These are phyloP conservation scores for Brachionus angularis DNA, from an alignment of 1,140 invertebrate species.

Conservation along the genomic window DNA sequence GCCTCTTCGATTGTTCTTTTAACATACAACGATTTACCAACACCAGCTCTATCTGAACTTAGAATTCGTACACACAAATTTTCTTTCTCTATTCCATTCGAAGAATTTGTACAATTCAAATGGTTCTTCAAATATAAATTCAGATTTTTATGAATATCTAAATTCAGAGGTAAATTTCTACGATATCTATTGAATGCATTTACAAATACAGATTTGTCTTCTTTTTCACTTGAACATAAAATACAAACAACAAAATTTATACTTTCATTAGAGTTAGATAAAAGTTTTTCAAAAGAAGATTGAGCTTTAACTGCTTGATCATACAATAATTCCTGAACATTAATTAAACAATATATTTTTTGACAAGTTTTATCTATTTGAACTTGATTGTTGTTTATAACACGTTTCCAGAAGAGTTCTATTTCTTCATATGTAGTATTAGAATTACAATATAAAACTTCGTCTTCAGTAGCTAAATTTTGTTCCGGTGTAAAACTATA, in stretches of 20 bases:
- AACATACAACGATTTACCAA: slow-evolving; percentile 46
- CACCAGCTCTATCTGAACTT: slow-evolving; percentile 10
- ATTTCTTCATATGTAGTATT: slow-evolving; percentile 52
- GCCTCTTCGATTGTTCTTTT: slow-evolving; percentile 46
- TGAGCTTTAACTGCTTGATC: slow-evolving; percentile 22
- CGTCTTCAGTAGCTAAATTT: slow-evolving; percentile 50
- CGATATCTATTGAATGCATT: slow-evolving; percentile 48
- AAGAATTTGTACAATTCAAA: slow-evolving; percentile 16
- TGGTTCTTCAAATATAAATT: slow-evolving; percentile 45
- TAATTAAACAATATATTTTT: slow-evolving; percentile 21
- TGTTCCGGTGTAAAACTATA: not conserved
- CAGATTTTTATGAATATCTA: slow-evolving; percentile 20
- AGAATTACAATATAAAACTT: slow-evolving; percentile 52
- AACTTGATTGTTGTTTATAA: not conserved
- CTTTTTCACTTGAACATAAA: slow-evolving; percentile 48
- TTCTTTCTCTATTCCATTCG: slow-evolving; percentile 45
- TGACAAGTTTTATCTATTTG: not conserved
- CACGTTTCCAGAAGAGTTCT: slow-evolving; percentile 13
- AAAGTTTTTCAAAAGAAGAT: not conserved
- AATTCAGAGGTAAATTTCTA: slow-evolving; percentile 44
- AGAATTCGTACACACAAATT: slow-evolving; percentile 47
- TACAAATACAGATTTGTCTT: slow-evolving; percentile 48
- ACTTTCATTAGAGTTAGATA: not conserved
- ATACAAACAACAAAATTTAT: not conserved
- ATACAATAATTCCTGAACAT: slow-evolving; percentile 23